Evolutionary conservation across 2,113 vertebrate genomes (phyloP), one percentile per base, ranked within the genome.

Genomic region (Dipodomys ordii): DNA sequence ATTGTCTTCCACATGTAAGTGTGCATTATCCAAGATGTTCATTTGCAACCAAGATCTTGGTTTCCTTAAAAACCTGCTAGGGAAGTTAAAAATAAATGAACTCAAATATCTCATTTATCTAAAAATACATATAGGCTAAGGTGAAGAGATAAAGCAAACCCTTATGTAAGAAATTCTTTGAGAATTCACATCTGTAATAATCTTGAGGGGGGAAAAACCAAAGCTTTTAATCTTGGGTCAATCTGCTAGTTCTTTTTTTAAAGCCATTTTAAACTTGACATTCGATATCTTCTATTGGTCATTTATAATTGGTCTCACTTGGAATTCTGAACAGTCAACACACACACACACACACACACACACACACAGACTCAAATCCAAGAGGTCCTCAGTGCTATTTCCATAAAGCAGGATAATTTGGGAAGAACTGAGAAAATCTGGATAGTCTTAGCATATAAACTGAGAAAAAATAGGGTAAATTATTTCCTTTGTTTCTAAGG

Each of bases 51-150:
- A 87, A 6, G 39, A 27, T 28, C 67, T 90, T 53, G 62, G 16
- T 69, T 90, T 95, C 76, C 78, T 84, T 62, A 87, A 60, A 87
- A 87, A 94, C 15, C 22, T 79, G 76, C 35, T 22, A 44, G 49
- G 6, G 3, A 72, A 83, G 28, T 77, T 95, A 85, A 93, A 62
- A 93, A 53, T 68, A 76, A 13, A 90, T 92, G 25, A 92, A 20
- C n/a, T 94, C 19, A 88, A 91, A 80, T 71, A 6, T 87, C 71
- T 69, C 72, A 90, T 82, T 87, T 77, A 88, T 69, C 76, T n/a
- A 90, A 94, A 80, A 94, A 64, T 82, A 1, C 76, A 72, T 78
- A 88, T 53, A 90, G 67, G 12, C n/a, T 94, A 84, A 89, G 13
- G 60, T 30, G 18, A 92, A 49, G 19, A 62, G 9, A 92, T 4